phyloP scores from a whole-genome alignment of 2,888 invertebrate species.

The Craniophora ligustri region DNA sequence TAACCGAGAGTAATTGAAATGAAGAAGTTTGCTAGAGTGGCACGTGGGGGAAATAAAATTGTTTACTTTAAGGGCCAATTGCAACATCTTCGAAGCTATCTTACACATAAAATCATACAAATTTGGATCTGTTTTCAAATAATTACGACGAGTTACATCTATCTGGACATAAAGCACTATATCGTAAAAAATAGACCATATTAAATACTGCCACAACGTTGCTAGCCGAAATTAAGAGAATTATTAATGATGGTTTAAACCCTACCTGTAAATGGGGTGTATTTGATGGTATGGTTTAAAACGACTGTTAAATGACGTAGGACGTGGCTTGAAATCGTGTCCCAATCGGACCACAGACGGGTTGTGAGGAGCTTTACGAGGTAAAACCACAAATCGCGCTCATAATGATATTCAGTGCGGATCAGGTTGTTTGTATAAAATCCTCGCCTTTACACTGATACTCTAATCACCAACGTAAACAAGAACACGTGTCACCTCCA shows the following conservation, averaged over 20 bases:
- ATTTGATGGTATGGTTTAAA: slow-evolving; percentile 22
- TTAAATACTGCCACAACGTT: slow-evolving; percentile 2
- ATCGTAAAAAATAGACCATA: no score
- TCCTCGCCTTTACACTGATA: slow-evolving; percentile 2
- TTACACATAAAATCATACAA: no score
- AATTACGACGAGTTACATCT: no score
- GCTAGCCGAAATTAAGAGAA: slow-evolving; percentile 15
- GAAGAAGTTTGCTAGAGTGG: neutral
- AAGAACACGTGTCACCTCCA: slow-evolving; percentile 31
- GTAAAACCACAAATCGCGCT: slow-evolving; percentile 39
- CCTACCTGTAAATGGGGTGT: no score
- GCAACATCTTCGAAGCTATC: no score
- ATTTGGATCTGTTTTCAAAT: no score
- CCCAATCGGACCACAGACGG: slow-evolving; percentile 8
- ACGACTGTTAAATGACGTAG: slow-evolving; percentile 19
- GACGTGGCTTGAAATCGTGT: slow-evolving; percentile 16
- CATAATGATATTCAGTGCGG: slow-evolving; percentile 33
- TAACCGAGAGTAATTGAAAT: neutral
- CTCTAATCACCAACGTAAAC: slow-evolving; percentile 30
- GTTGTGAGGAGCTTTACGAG: slow-evolving; percentile 11
- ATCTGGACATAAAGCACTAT: no score
- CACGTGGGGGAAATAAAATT: no score
- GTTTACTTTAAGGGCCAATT: no score
- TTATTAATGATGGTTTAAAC: slow-evolving; percentile 24
- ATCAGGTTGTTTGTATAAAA: slow-evolving; percentile 9